These are phyloP conservation scores for Apodemia mormo DNA, from an alignment of 2,888 invertebrate genomes.

Conservation along the genomic window DNA sequence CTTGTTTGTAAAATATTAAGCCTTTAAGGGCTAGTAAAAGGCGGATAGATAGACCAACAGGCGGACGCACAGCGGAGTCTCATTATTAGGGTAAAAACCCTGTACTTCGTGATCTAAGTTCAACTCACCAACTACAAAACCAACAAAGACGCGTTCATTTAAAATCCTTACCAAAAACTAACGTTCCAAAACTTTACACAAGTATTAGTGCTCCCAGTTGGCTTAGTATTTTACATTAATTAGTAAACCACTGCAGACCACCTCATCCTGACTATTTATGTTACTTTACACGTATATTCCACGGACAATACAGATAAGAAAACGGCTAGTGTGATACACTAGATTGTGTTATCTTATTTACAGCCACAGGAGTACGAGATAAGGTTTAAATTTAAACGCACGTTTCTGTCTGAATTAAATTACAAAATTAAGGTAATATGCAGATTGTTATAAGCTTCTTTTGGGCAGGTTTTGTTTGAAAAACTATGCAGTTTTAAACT, in stretches of 20 bases:
- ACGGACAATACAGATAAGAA: conserved; percentile 17
- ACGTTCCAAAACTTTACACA: neutral
- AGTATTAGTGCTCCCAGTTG: conserved; percentile 13
- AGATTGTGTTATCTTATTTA: conserved; percentile 6
- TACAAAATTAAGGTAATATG: conserved; percentile 16
- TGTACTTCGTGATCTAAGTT: neutral
- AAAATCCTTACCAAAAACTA: neutral
- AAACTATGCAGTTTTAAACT: neutral
- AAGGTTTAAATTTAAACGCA: conserved; percentile 15
- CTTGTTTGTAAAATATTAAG: no score
- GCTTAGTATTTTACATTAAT: conserved; percentile 23
- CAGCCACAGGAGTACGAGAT: neutral
- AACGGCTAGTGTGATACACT: conserved; percentile 3
- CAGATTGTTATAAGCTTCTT: neutral
- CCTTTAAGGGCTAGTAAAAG: no score
- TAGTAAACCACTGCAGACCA: conserved; percentile 17
- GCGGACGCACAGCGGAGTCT: no score
- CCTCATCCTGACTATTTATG: conserved; percentile 9
- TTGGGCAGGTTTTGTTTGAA: neutral
- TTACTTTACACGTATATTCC: conserved; percentile 8
- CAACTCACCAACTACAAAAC: neutral
- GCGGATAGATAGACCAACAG: no score
- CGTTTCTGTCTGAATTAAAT: conserved; percentile 2
- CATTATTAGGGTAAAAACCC: no score
- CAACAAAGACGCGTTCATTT: neutral